Evolutionary conservation across 2,797 vertebrate species (phyloP), one percentile per base, ranked within the genome.

Genomic region (Diglossa cyanea): DNA sequence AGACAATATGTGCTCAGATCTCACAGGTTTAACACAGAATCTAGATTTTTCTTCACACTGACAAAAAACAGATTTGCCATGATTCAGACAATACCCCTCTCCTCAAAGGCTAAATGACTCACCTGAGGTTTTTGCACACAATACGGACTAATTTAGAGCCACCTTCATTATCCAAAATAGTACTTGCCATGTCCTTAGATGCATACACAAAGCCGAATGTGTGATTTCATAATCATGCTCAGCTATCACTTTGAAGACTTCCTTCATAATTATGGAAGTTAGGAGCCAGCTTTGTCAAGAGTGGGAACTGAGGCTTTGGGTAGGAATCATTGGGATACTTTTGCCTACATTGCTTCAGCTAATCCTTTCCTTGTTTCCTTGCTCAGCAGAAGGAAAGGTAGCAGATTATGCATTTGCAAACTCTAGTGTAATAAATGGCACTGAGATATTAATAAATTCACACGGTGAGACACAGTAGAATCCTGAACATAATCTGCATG

Each of bases 121-220:
- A 21, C 31, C 62, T 74, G 23, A 71, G 30, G 28, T n/a, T 77
- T 90, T 66, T 21, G 16, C 4, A 5, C 65, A 72, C 33, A 81
- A 33, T 35, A 33, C 42, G 10, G 16, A 9, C 26, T 57, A 4
- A 85, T 75, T 81, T 81, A 57, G 39, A 81, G 37, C 2, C 18
- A 35, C 35, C 24, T 71, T 74, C 15, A 30, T 61, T 76, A 40
- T 42, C n/a, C 20, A 68, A 16, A 81, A 44, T 3, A 63, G 11
- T 17, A n/a, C 11, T 60, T 50, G 37, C 0, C 0, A 0, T 39
- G 18, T 55, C 44, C 45, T 77, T 55, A 50, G 40, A 26, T 66
- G 21, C 39, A 31, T 17, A 31, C 25, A 48, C 13, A 84, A 60
- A 75, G 13, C 40, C 18, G 7, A 67, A 71, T 5, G 2, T 48